Base-by-base conservation (phyloP, 2,888 invertebrate genomes). In the Stenurella melanura region DNA sequence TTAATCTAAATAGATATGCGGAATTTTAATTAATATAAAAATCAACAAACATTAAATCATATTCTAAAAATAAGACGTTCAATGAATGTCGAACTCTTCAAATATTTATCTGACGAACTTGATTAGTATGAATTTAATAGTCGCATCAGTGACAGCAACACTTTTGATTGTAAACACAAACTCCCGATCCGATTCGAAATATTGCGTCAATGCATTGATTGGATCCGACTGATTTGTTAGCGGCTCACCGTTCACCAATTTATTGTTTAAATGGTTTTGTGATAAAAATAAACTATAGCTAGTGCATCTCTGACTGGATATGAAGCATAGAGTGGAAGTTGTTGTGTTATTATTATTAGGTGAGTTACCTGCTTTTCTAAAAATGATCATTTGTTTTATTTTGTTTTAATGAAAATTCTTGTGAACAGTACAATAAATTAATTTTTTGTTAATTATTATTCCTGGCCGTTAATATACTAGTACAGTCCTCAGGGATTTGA, bases 1-100 rank as follows among this genome's bases (percentile, higher is more conserved):
- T 70, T 70, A 70, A 26, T 70, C 60, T 60, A 60, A 70, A 70
- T 70, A 70, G 70, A 70, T 70, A 70, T 74, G 79, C 74, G 77
- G 75, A 77, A 76, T 80, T 71, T 78, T 18, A 78, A 69, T 74
- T 70, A 74, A 74, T 73, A 70, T 69, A 81, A 83, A 82, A 81
- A 80, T 80, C 77, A 78, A 80, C 80, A 80, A 78, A 77, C 78
- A 81, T 80, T 79, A 81, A 80, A 78, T 83, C 84, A 83, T 70
- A 81, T 79, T 85, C 85, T 85, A 85, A 84, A 85, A 85, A 85
- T 84, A 84, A 78, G 71, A 69, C 67, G 34, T 78, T 76, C 66
- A 80, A 78, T 77, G 75, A 76, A 78, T 82, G 77, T 79, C 78
- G 76, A 78, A 77, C 74, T 75, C 74, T 75, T 77, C 38, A 66